Base-by-base conservation (phyloP, 2,888 invertebrate genomes). In the Leptinotarsa peninsularis region DNA sequence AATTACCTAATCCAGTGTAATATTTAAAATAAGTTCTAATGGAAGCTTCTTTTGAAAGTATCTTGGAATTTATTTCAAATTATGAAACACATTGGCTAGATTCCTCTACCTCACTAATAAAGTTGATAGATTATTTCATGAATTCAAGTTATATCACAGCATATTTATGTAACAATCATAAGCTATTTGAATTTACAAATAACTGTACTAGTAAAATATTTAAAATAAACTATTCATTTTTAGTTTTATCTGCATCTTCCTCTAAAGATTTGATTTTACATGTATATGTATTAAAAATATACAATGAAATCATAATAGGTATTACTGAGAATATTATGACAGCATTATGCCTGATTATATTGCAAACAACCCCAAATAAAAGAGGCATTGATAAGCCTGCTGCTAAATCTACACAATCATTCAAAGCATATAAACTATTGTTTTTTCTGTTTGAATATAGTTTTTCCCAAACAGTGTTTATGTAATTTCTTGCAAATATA, bases 261-360 rank as follows among this genome's bases (percentile, higher is more conserved):
- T 69, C 58, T 13, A 27, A 43, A 56, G n/a, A 4, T 13, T 17
- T n/a, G n/a, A 69, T 49, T 13, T 14, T 56, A 14, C 33, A 58
- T 3, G 69, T 69, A 56, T 58, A 69, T 69, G 33, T 69, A 69
- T 72, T 78, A 14, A 79, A 56, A 69, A 81, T 76, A 18, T 67
- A 66, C 67, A 77, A 73, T 60, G 74, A 75, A 23, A 75, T 23
- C 63, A 80, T 17, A 54, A 80, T 27, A n/a, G 82, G 82, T 23
- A 78, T 54, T 72, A 78, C 71, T 50, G 80, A 79, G 67, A 82
- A 80, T 70, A 80, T 54, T 69, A 81, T 76, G 66, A 79, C 79
- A 72, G 82, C 80, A 66, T 78, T 69, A 52, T 80, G 75, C 0
- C 72, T 76, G 43, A 80, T 78, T 17, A 27, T 60, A 49, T 81